These are phyloP conservation scores for Drosophila varians DNA, from an alignment of 1,140 invertebrate species.

Conservation along the genomic window DNA sequence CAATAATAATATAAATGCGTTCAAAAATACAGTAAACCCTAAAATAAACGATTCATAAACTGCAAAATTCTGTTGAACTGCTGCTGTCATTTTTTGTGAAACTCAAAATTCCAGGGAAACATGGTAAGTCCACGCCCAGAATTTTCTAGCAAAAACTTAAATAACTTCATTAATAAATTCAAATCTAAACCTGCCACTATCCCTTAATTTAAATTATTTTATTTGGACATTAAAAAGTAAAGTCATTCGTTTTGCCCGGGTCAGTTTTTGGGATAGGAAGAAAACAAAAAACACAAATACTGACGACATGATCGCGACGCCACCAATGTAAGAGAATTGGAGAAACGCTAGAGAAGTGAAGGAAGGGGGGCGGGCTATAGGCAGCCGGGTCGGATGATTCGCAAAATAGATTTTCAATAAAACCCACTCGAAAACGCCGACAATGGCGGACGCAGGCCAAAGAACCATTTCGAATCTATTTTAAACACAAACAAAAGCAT, in stretches of 20 bases:
- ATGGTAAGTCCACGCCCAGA: no score
- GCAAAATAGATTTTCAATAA: slow-evolving; percentile 81
- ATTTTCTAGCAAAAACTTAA: no score
- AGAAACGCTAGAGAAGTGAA: slow-evolving; percentile 25
- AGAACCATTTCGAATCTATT: slow-evolving; percentile 72
- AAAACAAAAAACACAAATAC: slow-evolving; percentile 12
- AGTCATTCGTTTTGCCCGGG: slow-evolving; percentile 44
- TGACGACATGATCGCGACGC: slow-evolving; percentile 60
- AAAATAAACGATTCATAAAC: background rate
- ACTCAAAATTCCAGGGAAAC: background rate
- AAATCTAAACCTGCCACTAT: no score
- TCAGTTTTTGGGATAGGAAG: slow-evolving; percentile 19
- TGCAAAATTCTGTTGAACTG: background rate
- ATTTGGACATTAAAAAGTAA: slow-evolving; percentile 29
- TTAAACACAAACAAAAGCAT: slow-evolving; percentile 73
- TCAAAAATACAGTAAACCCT: slow-evolving; percentile 26
- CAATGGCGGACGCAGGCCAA: slow-evolving; percentile 57
- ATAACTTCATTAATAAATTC: no score
- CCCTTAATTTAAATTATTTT: no score
- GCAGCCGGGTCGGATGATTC: slow-evolving; percentile 43
- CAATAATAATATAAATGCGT: slow-evolving; percentile 21
- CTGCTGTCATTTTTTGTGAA: no score
- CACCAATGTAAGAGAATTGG: slow-evolving; percentile 48
- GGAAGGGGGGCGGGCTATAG: slow-evolving; percentile 2
- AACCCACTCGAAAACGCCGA: slow-evolving; percentile 70